Conservation (phyloP, 1,140 invertebrate species). For the Hermetia illucens region DNA sequence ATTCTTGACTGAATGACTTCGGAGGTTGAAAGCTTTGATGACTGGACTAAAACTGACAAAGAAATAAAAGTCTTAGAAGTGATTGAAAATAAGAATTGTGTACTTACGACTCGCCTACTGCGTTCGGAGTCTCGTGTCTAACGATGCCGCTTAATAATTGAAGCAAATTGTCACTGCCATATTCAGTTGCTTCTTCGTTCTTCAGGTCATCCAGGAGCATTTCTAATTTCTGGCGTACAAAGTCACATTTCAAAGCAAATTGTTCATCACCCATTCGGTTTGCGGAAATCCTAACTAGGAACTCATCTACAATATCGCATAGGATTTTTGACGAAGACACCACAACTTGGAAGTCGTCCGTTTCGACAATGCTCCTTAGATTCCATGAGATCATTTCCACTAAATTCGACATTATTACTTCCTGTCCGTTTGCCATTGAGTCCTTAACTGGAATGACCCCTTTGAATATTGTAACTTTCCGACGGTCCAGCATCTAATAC, state of each 20-base stretch:
- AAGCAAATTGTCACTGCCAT: conserved; percentile 6
- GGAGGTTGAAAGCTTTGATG: too few species aligned
- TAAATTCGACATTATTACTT: conserved; percentile 46
- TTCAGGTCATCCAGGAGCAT: conserved; percentile 56
- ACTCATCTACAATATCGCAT: conserved; percentile 69
- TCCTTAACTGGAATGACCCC: conserved; percentile 46
- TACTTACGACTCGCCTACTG: too few species aligned
- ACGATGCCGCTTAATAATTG: background rate
- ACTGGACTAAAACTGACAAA: too few species aligned
- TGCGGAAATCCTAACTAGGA: conserved; percentile 46
- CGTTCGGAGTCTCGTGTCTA: background rate
- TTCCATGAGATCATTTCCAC: conserved; percentile 69
- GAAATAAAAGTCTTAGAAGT: too few species aligned
- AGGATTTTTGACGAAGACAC: conserved; percentile 65
- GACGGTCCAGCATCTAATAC: conserved; percentile 90
- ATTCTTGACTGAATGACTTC: too few species aligned
- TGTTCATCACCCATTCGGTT: conserved; percentile 44
- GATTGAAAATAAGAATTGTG: too few species aligned
- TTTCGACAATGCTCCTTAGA: conserved; percentile 76
- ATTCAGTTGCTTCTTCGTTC: conserved; percentile 38
- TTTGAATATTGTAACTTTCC: conserved; percentile 88
- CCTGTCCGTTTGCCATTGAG: conserved; percentile 36
- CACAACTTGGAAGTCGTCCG: conserved; percentile 60
- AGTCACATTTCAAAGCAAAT: conserved; percentile 51
- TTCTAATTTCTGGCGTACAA: conserved; percentile 64